Percentiles rank a stretch among this genome's conserved stretches.
Conservation (phyloP, 2,888 invertebrate species). For the Cheilosia pagana region DNA sequence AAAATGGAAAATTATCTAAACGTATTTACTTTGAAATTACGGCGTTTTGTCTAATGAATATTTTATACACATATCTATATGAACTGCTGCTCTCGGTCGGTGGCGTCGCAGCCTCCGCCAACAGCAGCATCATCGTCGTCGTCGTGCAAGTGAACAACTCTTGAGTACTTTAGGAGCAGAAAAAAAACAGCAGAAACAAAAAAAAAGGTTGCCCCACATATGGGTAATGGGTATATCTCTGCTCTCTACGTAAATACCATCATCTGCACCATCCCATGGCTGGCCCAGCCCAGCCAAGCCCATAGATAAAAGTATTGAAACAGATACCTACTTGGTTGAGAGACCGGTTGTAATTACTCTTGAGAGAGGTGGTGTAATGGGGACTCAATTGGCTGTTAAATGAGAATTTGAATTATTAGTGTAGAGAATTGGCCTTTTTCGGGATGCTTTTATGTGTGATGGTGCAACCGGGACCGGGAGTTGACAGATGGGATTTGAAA, state of each 20-base stretch:
- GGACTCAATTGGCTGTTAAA: conserved; percentile 73
- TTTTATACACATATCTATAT: conserved; percentile 45
- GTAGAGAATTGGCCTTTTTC: conserved; percentile 39
- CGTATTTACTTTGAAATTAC: conserved; percentile 74
- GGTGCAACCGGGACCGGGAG: conserved; percentile 31
- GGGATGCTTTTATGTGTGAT: conserved; percentile 57
- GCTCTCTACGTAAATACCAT: conserved; percentile 7
- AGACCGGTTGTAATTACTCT: conserved; percentile 67
- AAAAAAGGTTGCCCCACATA: conserved; percentile 66
- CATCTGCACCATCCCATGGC: conserved; percentile 3
- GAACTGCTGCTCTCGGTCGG: conserved; percentile 26
- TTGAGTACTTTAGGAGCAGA: conserved; percentile 46
- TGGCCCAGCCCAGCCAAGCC: no score
- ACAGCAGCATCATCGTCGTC: not conserved
- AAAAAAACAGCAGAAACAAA: conserved; percentile 23
- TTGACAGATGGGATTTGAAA: conserved; percentile 56
- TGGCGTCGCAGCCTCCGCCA: not conserved
- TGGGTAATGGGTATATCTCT: conserved; percentile 15
- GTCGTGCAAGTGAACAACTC: conserved; percentile 66
- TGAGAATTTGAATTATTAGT: conserved; percentile 72
- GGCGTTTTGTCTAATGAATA: conserved; percentile 73
- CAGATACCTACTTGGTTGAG: conserved; percentile 49
- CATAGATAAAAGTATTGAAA: conserved; percentile 67
- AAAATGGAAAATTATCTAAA: conserved; percentile 75
- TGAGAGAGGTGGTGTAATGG: conserved; percentile 70